Conservation (phyloP, 2,797 vertebrate genomes). For the Monodelphis domestica region DNA sequence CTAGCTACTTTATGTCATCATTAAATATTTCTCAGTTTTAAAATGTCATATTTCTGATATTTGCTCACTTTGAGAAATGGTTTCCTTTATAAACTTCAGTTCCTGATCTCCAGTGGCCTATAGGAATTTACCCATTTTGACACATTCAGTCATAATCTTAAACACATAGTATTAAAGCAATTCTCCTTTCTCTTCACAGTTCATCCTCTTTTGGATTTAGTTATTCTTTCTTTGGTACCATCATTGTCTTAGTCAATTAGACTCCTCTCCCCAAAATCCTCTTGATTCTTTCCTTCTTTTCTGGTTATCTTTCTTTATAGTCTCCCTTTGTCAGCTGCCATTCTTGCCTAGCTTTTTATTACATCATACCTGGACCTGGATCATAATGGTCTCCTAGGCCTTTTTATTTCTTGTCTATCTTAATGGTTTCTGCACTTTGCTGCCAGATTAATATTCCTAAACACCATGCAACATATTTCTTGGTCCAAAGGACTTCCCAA, state of each 20-base stretch:
- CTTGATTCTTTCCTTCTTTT: not conserved
- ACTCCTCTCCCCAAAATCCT: not conserved
- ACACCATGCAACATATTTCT: not conserved
- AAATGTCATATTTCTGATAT: not conserved
- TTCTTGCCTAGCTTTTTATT: not conserved
- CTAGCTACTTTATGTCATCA: not conserved
- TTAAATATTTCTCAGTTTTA: not conserved
- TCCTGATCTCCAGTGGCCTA: not conserved
- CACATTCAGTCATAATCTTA: not conserved
- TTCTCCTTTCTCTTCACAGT: no score
- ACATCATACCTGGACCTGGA: not conserved
- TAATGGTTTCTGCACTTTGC: not conserved
- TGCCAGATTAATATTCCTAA: not conserved
- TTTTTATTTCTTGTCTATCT: not conserved
- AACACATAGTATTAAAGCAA: not conserved
- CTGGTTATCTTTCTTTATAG: no score
- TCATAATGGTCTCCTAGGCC: not conserved
- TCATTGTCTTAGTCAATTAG: not conserved
- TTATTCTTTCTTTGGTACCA: not conserved
- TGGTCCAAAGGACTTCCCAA: not conserved
- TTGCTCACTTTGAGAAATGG: not conserved
- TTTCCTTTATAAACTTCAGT: not conserved
- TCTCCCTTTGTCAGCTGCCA: not conserved
- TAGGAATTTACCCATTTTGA: not conserved
- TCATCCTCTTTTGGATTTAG: not conserved